Evolutionary conservation across 2,113 vertebrate genomes (phyloP).

Genomic region (Ictidomys tridecemlineatus): DNA sequence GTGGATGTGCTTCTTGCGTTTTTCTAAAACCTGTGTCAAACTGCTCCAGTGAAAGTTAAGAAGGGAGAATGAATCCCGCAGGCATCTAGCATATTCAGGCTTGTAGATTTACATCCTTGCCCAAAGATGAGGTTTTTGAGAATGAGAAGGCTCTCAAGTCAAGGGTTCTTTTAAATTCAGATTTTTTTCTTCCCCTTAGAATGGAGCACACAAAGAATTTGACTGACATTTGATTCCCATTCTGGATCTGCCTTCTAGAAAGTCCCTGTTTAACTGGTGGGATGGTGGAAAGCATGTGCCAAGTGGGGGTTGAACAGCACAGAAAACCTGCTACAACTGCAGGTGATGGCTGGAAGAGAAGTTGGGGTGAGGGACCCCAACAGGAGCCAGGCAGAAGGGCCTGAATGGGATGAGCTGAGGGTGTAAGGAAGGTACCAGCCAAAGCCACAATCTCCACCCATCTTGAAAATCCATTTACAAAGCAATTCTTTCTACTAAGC

Average conservation of each 20-base stretch:
- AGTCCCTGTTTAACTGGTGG: background rate
- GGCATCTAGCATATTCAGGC: background rate
- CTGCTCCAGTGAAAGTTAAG: background rate
- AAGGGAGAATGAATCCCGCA: background rate
- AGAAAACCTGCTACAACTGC: background rate
- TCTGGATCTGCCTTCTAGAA: background rate
- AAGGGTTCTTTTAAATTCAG: background rate
- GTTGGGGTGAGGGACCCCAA: background rate
- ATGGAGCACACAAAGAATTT: background rate
- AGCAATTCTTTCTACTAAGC: slow-evolving; percentile 47
- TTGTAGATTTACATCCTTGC: background rate
- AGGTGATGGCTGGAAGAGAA: too few relatives aligned
- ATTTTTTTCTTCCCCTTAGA: background rate
- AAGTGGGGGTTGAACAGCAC: background rate
- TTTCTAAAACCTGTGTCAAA: background rate
- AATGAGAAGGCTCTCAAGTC: background rate
- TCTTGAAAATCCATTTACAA: slow-evolving; percentile 53
- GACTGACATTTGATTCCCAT: background rate
- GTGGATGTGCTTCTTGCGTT: background rate
- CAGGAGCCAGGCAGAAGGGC: rapidly evolving
- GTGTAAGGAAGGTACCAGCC: background rate
- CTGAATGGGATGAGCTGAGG: background rate
- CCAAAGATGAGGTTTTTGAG: background rate
- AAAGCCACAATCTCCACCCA: slow-evolving; percentile 3
- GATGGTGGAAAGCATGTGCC: background rate